Evolutionary conservation across 2,797 vertebrate species (phyloP).

Genomic region (Macroramphosus scolopax): DNA sequence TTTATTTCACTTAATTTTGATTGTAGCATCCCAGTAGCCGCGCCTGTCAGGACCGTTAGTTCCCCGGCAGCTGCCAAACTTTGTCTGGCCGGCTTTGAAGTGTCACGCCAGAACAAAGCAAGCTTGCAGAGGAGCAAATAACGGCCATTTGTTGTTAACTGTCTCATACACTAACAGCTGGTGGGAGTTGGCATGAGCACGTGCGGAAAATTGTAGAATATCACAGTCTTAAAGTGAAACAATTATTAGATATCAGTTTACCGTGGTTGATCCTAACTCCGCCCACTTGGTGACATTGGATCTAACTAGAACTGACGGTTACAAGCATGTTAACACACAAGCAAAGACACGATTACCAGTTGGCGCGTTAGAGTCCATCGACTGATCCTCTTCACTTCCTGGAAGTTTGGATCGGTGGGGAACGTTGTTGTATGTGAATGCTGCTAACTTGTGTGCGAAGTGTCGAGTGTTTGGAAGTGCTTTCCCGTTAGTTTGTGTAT

Average conservation of each 20-base stretch:
- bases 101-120: neutral
- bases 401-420: too few relatives aligned
- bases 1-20: slow-evolving; percentile 26
- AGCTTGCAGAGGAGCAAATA: slow-evolving; percentile 7
- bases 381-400: too few relatives aligned
- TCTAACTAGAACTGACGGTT: slow-evolving; percentile 12
- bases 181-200: slow-evolving; percentile 14
- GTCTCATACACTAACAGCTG: slow-evolving; percentile 2
- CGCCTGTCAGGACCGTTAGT: neutral
- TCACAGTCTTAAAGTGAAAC: neutral
- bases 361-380: neutral
- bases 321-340: slow-evolving; percentile 6
- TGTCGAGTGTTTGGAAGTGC: slow-evolving; percentile 6
- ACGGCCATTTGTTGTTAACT: slow-evolving; percentile 1
- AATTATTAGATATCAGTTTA: neutral
- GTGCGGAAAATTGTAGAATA: neutral
- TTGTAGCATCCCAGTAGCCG: slow-evolving; percentile 8
- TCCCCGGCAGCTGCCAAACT: neutral
- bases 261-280: slow-evolving; percentile 9
- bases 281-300: slow-evolving; percentile 22
- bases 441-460: slow-evolving; percentile 14
- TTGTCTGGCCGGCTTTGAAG: slow-evolving; percentile 2
- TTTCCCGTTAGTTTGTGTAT: slow-evolving; percentile 3
- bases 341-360: too few relatives aligned
- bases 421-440: slow-evolving; percentile 5